Evolutionary conservation across 2,797 vertebrate species (phyloP).

Genomic region (Cryptoprocta ferox): DNA sequence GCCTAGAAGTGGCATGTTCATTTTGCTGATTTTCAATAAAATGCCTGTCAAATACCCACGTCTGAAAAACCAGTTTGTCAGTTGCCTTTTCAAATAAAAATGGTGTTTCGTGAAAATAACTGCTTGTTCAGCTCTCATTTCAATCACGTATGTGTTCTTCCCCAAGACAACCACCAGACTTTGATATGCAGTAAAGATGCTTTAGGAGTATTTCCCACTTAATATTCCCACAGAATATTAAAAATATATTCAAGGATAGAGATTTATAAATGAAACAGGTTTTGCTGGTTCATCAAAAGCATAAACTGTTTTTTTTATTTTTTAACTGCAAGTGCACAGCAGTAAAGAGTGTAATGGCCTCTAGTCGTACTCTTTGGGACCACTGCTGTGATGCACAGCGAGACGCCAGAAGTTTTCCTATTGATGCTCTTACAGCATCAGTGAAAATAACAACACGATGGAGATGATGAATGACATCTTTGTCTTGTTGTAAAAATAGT

Average conservation of each 20-base stretch:
- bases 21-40: slow-evolving; percentile 39
- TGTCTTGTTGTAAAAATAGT: background rate
- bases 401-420: background rate
- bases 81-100: slow-evolving; percentile 22
- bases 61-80: background rate
- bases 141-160: background rate
- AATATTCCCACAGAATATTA: background rate
- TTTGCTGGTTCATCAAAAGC: background rate
- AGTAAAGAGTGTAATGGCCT: background rate
- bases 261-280: background rate
- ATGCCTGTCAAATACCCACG: slow-evolving; percentile 26
- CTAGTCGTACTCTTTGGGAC: background rate
- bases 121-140: background rate
- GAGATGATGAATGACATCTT: background rate
- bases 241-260: background rate
- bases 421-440: background rate
- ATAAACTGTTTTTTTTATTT: background rate
- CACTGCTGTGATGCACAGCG: background rate
- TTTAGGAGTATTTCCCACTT: background rate
- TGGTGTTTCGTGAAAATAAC: background rate
- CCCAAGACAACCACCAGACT: background rate
- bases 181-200: background rate
- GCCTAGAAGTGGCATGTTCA: background rate
- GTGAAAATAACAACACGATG: background rate
- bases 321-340: background rate